Percentiles rank a stretch among this genome's conserved stretches.
These are phyloP conservation scores for Bombus affinis DNA, from an alignment of 1,140 invertebrate genomes.

Conservation along the genomic window DNA sequence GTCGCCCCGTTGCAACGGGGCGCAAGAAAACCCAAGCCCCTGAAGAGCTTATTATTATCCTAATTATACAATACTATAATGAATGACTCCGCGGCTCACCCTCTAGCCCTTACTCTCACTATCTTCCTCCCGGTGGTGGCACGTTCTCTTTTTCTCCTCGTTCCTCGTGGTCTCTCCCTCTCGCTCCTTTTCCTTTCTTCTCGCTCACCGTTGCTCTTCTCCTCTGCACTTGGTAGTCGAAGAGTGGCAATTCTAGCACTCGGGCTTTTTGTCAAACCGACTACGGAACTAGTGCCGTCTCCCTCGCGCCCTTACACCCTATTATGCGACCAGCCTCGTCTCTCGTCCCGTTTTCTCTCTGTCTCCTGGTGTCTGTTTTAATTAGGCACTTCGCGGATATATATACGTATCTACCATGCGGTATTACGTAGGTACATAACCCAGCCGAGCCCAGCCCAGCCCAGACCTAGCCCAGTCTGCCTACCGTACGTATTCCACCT, in stretches of 20 bases:
- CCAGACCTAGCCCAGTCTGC: conserved; percentile 54
- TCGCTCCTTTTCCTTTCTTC: conserved; percentile 57
- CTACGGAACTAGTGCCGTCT: conserved; percentile 73
- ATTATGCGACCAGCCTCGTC: conserved; percentile 69
- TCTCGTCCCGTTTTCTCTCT: conserved; percentile 68
- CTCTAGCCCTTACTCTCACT: conserved; percentile 65
- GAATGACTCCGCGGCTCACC: conserved; percentile 73
- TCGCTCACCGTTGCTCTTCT: conserved; percentile 72
- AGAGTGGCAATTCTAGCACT: conserved; percentile 82
- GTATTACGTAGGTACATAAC: conserved; percentile 64
- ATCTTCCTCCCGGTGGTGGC: conserved; percentile 44
- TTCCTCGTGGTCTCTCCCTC: conserved; percentile 32
- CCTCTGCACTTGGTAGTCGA: conserved; percentile 76
- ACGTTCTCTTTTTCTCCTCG: conserved; percentile 47
- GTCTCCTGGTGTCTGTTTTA: conserved; percentile 81
- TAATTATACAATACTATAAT: conserved; percentile 82
- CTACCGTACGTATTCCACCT: conserved; percentile 67
- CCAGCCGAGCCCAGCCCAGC: conserved; percentile 49
- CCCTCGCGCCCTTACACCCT: conserved; percentile 71
- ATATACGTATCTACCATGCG: conserved; percentile 58
- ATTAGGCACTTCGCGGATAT: conserved; percentile 81
- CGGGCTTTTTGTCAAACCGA: conserved; percentile 76
- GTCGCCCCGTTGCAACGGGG: conserved; percentile 65
- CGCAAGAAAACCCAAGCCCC: conserved; percentile 74
- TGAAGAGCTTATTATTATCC: conserved; percentile 82